Conservation (phyloP, 1,140 invertebrate genomes). For the Trichogramma pretiosum region DNA sequence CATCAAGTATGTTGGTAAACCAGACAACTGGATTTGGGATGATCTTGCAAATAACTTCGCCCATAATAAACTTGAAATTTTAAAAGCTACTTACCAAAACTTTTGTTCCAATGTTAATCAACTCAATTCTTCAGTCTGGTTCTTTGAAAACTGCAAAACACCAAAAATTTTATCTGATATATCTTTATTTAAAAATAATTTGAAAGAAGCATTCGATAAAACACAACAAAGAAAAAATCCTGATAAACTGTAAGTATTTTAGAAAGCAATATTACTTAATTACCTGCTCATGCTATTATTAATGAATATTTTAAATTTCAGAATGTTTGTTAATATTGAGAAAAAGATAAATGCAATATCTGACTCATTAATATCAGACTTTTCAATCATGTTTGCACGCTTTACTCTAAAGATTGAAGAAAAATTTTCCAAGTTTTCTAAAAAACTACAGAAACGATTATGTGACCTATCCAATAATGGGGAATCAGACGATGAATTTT, state of each 20-base stretch:
- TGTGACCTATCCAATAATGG: constrained; percentile 7
- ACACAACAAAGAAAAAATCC: not conserved
- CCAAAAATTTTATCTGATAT: constrained; percentile 13
- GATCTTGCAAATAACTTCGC: no score
- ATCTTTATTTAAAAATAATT: constrained; percentile 12
- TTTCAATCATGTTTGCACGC: constrained; percentile 4
- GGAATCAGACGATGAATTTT: constrained; percentile 10
- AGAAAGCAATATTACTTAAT: not conserved
- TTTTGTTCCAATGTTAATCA: constrained; percentile 9
- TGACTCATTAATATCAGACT: constrained; percentile 13
- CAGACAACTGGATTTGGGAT: no score
- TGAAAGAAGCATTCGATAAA: constrained; percentile 4
- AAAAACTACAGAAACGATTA: constrained; percentile 12
- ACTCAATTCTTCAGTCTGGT: constrained; percentile 4
- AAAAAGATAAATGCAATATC: constrained; percentile 10
- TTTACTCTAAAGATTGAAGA: constrained; percentile 15
- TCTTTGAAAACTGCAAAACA: constrained; percentile 9
- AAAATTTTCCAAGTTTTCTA: constrained; percentile 11
- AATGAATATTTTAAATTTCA: constrained; percentile 2
- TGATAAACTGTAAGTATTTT: constrained; percentile 11
- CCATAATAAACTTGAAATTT: constrained; percentile 6
- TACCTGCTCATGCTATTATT: not conserved
- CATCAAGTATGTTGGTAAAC: no score
- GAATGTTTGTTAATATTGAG: constrained; percentile 11
- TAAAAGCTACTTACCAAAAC: constrained; percentile 4